Conservation (phyloP, 2,888 invertebrate genomes). For the Achlya flavicornis region DNA sequence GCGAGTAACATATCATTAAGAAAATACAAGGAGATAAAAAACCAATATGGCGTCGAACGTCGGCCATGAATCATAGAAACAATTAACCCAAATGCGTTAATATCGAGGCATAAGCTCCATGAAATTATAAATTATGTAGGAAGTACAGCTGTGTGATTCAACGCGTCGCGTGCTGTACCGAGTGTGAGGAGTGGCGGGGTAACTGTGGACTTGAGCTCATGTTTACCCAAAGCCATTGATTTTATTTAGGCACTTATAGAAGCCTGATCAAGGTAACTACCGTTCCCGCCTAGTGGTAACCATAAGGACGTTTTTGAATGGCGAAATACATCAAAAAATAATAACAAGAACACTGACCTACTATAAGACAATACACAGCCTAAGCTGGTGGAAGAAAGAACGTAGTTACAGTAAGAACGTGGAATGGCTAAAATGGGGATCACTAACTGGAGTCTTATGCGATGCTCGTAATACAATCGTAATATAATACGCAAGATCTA, state of each 20-base stretch:
- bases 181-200: conserved; percentile 12
- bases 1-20: background rate
- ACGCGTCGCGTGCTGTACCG: conserved; percentile 49
- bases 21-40: conserved; percentile 30
- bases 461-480: too few relatives aligned
- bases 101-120: conserved; percentile 53
- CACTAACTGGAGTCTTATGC: too few relatives aligned
- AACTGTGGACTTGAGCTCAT: conserved; percentile 21
- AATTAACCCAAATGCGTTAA: conserved; percentile 67
- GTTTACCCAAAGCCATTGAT: background rate
- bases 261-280: too few relatives aligned
- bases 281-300: too few relatives aligned
- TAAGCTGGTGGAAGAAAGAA: too few relatives aligned
- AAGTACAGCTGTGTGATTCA: conserved; percentile 64
- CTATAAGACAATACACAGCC: too few relatives aligned
- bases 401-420: too few relatives aligned
- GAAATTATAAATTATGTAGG: conserved; percentile 78
- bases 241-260: background rate
- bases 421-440: too few relatives aligned
- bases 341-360: too few relatives aligned
- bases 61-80: conserved; percentile 57
- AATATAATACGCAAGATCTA: too few relatives aligned
- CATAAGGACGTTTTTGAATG: too few relatives aligned
- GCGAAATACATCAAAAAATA: too few relatives aligned
- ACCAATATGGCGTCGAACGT: conserved; percentile 32